A percentile compares a stretch with the other conserved stretches of the same genome.
phyloP scores from a whole-genome alignment of 2,888 invertebrate species.

The Diarsia brunnea region DNA sequence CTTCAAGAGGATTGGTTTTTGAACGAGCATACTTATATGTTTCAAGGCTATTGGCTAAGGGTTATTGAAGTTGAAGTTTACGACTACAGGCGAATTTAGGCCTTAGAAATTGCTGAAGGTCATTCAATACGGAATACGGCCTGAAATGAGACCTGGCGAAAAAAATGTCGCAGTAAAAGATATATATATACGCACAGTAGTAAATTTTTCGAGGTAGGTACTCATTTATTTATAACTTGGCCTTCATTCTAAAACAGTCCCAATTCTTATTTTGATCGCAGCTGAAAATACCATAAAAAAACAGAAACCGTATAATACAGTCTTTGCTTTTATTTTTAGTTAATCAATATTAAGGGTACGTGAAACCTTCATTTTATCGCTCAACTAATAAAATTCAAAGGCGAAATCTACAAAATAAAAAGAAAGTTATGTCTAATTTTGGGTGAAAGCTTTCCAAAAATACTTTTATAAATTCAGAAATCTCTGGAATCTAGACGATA shows the following conservation, averaged over 20 bases:
- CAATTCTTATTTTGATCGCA: slow-evolving; percentile 25
- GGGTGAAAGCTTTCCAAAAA: slow-evolving; percentile 33
- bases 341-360: slow-evolving; percentile 36
- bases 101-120: background rate
- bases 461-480: background rate
- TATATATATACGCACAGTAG: background rate
- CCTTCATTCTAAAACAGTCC: slow-evolving; percentile 9
- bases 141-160: background rate
- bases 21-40: slow-evolving; percentile 7
- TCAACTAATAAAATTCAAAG: slow-evolving; percentile 33
- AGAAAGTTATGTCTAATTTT: slow-evolving; percentile 39
- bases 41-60: slow-evolving; percentile 7
- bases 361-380: slow-evolving; percentile 17
- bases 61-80: slow-evolving; percentile 35
- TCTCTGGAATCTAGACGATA: background rate
- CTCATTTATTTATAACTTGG: slow-evolving; percentile 27
- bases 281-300: slow-evolving; percentile 29
- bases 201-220: slow-evolving; percentile 7
- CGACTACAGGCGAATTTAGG: background rate
- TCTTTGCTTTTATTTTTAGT: slow-evolving; percentile 40
- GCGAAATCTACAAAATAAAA: slow-evolving; percentile 29
- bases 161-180: slow-evolving; percentile 22
- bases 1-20: slow-evolving; percentile 31
- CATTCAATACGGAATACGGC: slow-evolving; percentile 9
- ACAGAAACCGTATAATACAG: background rate